Base-by-base conservation (phyloP, 1,140 invertebrate genomes). In the Hyposmocoma kahamanoa region DNA sequence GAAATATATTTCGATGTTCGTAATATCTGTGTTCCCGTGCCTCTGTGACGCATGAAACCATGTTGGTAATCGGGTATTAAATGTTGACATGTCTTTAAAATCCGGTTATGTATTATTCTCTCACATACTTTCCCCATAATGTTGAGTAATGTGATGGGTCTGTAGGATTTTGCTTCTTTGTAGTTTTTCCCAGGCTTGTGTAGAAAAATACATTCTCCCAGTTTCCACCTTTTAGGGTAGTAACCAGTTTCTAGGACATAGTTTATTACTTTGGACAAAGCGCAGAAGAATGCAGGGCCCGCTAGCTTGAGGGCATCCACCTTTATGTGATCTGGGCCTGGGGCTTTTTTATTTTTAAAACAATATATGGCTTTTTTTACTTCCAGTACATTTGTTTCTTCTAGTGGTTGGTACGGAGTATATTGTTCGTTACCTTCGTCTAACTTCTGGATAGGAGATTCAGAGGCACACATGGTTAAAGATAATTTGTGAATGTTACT, bases 301-400 rank as follows among this genome's bases (percentile, higher is more conserved):
- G n/a, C 45, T 13, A 47, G 21, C 38, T 38, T 47, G 1, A 47
- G 28, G 17, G 45, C 34, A 18, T 45, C 43, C 8, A 19, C 43
- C 22, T 32, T 47, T 6, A 47, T 36, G 21, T 34, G 3, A 19
- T 47, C 45, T 1, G 45, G 45, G 1, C 45, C 45, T 6, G 45
- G 45, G 2, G 26, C 43, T 13, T 45, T 47, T 17, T 38, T 47
- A 38, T 47, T 47, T 47, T 47, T 47, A 38, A 47, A 47, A 38
- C 38, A 3, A 11, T 10, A 21, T 3, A 49, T 17, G n/a, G 47
- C 38, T 8, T 2, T 9, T 49, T 30, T 28, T 4, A 49, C 21
- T 18, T 49, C 47, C 20, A 17, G 3, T 11, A 24, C n/a, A 5
- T 3, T 18, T 3, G 38, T 22, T 26, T 8, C n/a, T 5, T 42